phyloP scores from a whole-genome alignment of 1,140 invertebrate species.

The Drosophila sturtevanti region DNA sequence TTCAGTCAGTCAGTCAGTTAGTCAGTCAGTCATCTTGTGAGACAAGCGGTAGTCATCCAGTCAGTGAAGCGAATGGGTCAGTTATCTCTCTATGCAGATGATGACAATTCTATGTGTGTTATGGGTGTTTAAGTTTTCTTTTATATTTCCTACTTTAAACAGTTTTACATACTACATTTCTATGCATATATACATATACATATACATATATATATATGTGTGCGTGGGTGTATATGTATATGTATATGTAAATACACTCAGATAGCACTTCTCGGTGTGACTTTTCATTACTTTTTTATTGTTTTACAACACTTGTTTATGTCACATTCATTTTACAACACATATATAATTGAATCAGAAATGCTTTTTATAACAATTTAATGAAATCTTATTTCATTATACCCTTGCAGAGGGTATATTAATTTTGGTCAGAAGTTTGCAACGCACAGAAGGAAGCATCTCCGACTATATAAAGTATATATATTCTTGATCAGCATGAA shows the following conservation, averaged over 20 bases:
- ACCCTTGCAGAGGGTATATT: too few species aligned
- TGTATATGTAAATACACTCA: too few species aligned
- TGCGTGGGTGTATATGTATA: neutral
- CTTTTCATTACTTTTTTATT: neutral
- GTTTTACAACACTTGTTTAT: constrained; percentile 4
- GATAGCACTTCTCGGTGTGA: neutral
- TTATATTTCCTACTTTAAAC: neutral
- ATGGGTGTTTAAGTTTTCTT: neutral
- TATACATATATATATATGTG: neutral
- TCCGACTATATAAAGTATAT: too few species aligned
- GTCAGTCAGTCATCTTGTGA: constrained; percentile 18
- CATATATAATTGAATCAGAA: neutral
- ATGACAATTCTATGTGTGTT: neutral
- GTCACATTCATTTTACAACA: neutral
- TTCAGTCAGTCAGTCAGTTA: constrained; percentile 19
- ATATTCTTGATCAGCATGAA: too few species aligned
- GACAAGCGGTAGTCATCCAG: neutral
- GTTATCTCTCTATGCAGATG: constrained; percentile 44
- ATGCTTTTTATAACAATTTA: neutral
- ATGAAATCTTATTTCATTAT: too few species aligned
- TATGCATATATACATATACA: neutral
- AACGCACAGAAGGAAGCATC: too few species aligned
- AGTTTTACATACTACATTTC: neutral
- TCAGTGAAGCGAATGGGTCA: constrained; percentile 11
- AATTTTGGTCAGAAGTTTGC: too few species aligned